Base-by-base conservation (phyloP, 2,888 invertebrate genomes). In the Oxyscelio sp. region DNA sequence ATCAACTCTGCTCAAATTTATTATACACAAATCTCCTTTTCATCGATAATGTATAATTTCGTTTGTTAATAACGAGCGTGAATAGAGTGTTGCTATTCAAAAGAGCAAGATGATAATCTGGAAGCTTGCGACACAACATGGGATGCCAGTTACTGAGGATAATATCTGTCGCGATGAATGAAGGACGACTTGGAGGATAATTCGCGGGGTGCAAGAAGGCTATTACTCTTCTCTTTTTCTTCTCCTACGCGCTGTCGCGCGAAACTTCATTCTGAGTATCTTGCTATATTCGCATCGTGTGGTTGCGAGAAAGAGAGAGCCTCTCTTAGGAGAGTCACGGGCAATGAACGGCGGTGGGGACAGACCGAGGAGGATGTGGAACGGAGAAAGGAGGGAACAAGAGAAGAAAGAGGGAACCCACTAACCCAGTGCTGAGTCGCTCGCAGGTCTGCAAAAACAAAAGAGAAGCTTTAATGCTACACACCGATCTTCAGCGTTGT, bases 341-440 rank as follows among this genome's bases (percentile, higher is more conserved):
- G 77, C 77, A 83, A 70, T 61, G 73, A 73, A 63, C 81, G 61
- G 70, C 63, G 71, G 79, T 81, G 79, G 85, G 85, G 85, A 81
- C 82, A 78, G 50, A 63, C 73, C 82, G 79, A 87, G 82, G 82
- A 78, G 86, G 83, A 86, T 80, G 84, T 83, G 87, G 85, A 85
- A 87, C 87, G 86, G 86, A 79, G 89, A 88, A 88, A 86, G 90
- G 87, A 89, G 89, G 89, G 90, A 87, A 87, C 80, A 87, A 78
- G 81, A 83, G 86, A 86, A 87, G 91, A 88, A 88, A 87, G 89
- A 88, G 90, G 88, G 78, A 92, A 88, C 92, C 93, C 91, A 93
- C 90, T 93, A 92, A 93, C 93, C 93, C 93, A 93, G 91, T 93
- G 90, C 91, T 90, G 91, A 90, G 90, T 78, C 89, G 91, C 90